A percentile compares a stretch with the other conserved stretches of the same genome.
These are phyloP conservation scores for Bubo scandiacus DNA, from an alignment of 2,113 vertebrate species.

Conservation along the genomic window DNA sequence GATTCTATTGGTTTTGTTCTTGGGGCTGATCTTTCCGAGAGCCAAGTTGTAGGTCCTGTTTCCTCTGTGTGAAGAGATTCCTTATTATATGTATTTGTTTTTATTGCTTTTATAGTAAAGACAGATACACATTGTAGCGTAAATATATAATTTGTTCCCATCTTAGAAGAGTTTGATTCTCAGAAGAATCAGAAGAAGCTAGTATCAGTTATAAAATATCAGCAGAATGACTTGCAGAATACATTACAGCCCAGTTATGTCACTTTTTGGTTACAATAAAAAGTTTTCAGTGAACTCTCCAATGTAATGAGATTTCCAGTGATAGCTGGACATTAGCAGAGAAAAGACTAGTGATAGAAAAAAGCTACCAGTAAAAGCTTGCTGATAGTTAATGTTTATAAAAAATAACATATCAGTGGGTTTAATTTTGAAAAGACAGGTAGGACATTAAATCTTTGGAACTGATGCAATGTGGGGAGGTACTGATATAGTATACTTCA, in stretches of 20 bases:
- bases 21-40: background rate
- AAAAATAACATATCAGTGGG: rapidly evolving
- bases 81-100: background rate
- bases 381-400: background rate
- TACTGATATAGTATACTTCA: background rate
- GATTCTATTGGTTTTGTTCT: background rate
- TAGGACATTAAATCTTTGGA: background rate
- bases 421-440: background rate
- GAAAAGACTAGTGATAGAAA: background rate
- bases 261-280: conserved; percentile 89
- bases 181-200: conserved; percentile 67
- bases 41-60: background rate
- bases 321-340: background rate
- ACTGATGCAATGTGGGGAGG: background rate
- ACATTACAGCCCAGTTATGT: conserved; percentile 80
- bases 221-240: conserved; percentile 75
- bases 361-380: rapidly evolving
- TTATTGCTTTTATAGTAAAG: background rate
- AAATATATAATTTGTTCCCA: background rate
- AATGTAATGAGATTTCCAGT: conserved; percentile 12
- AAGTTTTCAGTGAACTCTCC: conserved; percentile 80
- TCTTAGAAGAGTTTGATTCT: background rate
- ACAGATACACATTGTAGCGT: rapidly evolving
- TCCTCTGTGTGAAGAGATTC: background rate
- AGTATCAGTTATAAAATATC: conserved; percentile 77